These are phyloP conservation scores for Fistularia tabacaria DNA, from an alignment of 2,797 vertebrate species.

Conservation along the genomic window DNA sequence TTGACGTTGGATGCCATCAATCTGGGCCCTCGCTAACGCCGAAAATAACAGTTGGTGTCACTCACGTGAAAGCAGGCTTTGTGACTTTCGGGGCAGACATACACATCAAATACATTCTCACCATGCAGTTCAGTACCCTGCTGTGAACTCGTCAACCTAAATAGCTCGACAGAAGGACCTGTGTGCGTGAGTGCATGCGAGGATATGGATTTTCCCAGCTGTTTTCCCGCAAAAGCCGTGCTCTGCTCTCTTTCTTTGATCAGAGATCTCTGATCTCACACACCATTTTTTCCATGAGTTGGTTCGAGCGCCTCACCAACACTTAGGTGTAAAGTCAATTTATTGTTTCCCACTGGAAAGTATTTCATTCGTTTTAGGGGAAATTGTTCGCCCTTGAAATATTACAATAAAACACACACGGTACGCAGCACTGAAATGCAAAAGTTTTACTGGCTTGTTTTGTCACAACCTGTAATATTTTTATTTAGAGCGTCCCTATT, in stretches of 20 bases:
- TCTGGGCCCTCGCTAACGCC: neutral
- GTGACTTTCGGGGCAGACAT: neutral
- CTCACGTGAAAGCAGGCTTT: neutral
- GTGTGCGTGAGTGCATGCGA: neutral
- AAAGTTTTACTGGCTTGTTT: too few relatives aligned
- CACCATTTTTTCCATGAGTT: too few relatives aligned
- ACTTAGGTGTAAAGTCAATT: too few relatives aligned
- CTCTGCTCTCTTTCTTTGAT: slow-evolving; percentile 59
- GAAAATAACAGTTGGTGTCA: slow-evolving; percentile 1
- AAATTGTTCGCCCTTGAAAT: too few relatives aligned
- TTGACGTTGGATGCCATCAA: neutral
- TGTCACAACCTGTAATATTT: too few relatives aligned
- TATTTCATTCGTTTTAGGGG: too few relatives aligned
- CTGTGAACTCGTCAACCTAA: slow-evolving; percentile 3
- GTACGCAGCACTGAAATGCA: too few relatives aligned
- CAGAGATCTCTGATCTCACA: slow-evolving; percentile 34
- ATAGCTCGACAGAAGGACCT: slow-evolving; percentile 23
- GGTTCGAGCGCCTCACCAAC: too few relatives aligned
- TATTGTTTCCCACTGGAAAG: too few relatives aligned
- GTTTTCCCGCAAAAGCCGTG: slow-evolving; percentile 52
- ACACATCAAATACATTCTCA: neutral
- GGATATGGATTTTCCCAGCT: slow-evolving; percentile 50
- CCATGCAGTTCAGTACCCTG: neutral
- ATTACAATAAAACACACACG: too few relatives aligned
- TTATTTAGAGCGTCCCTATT: too few relatives aligned